Evolutionary conservation across 2,888 invertebrate species (phyloP), one percentile per base, ranked within the genome.

Genomic region (Tholera decimalis): DNA sequence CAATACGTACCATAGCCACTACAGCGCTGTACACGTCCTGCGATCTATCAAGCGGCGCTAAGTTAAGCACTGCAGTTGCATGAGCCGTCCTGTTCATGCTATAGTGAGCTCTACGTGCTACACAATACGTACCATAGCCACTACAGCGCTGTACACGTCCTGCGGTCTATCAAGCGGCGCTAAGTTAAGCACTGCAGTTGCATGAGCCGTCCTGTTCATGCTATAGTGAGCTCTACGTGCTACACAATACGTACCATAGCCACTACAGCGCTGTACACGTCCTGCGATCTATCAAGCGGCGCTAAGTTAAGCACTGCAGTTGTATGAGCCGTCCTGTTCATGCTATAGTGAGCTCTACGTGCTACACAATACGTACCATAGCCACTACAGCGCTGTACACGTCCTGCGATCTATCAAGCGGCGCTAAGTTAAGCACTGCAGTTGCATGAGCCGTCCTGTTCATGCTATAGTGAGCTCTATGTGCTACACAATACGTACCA

Each of bases 21-120:
- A 99, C 98, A 56, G 97, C 97, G 84, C 97, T 98, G 93, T 99
- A 99, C 0, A 99, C 99, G 95, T 99, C 99, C 88, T 98, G 97
- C 0, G 99, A 99, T 0, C 91, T 84, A 2, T 92, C 86, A 0
- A 96, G 95, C 0, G 98, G 98, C 72, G 97, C 93, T 50, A 99
- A 96, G 94, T 99, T 99, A 39, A 99, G 99, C 85, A 98, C 98
- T 79, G 96, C 96, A 0, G 99, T 41, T 20, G 5, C 41, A 20
- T 20, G 41, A 9, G n/a, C 99, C 99, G 92, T 99, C 99, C 94
- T 99, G 99, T 15, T 13, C 28, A 18, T 6, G 13, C n/a, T 28
- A 30, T 18, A 28, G 13, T 39, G 22, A 39, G 59, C n/a, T 43
- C 1, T 46, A 63, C 15, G 15, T 3, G 4, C 1, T n/a, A 9